Base-by-base conservation (phyloP, 1,140 invertebrate genomes). In the Araneus ventricosus region DNA sequence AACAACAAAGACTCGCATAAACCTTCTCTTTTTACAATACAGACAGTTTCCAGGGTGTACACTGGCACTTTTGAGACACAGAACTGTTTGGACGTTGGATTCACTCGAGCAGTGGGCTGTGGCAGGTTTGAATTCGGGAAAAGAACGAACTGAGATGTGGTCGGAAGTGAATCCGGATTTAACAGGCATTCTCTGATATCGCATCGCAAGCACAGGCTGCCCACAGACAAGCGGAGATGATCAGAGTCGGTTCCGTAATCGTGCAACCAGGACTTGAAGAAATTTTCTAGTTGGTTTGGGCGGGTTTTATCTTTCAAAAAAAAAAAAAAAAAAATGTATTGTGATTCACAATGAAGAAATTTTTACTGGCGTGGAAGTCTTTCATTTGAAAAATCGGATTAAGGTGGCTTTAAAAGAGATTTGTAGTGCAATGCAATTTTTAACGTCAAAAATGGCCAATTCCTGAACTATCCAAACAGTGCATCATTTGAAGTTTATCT, bases 1-100 rank as follows among this genome's bases (percentile, higher is more conserved):
- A 93, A 93, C 8, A 93, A 27, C 34, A 93, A 30, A 41, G 92
- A 93, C 14, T 93, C 92, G 37, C 92, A 93, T 34, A 93, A n/a
- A 4, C 92, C 92, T 4, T 88, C 86, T 57, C 34, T 89, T 22
- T n/a, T 45, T 4, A 93, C 27, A 5, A 89, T 20, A 37, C 57
- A 37, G 7, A 89, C n/a, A n/a, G 79, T 39, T 80, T 93, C 70
- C 45, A 93, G 7, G 0, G 41, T 57, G n/a, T 89, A 89, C 0
- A 93, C 79, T 2, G 92, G 92, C 3, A 89, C 86, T 85, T 93
- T 93, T 17, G 34, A 8, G 8, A 57, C 14, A 4, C 39, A 37
- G 1, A 34, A 4, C 10, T 57, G 57, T 27, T 86, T 80, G 2
- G 39, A 80, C 2, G 22, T 10, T 22, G 75, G 39, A 89, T 63